Conservation (phyloP, 2,113 vertebrate genomes). For the Pluvialis apricaria region DNA sequence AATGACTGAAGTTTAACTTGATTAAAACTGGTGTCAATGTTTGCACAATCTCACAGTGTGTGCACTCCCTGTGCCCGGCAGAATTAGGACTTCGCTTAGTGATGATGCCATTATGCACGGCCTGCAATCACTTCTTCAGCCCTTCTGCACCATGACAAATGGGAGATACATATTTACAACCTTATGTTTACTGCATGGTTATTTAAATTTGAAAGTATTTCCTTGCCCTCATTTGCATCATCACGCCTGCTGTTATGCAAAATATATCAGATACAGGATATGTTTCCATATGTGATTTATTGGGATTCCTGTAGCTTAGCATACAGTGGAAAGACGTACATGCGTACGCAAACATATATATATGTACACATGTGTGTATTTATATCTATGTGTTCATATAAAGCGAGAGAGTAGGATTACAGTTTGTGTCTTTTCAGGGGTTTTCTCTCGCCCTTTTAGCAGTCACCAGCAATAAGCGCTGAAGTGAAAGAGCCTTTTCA, state of each 20-base stretch:
- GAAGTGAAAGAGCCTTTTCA: too few relatives aligned
- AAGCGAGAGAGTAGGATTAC: not conserved
- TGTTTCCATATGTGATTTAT: not conserved
- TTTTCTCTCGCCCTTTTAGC: too few relatives aligned
- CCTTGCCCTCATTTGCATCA: not conserved
- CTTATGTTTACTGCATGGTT: not conserved
- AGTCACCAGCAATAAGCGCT: too few relatives aligned
- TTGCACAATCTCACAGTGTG: not conserved
- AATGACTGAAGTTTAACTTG: not conserved
- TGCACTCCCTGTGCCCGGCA: fast-evolving
- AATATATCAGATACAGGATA: not conserved
- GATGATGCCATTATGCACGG: fast-evolving
- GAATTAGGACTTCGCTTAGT: not conserved
- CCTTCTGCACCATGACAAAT: not conserved
- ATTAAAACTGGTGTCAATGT: not conserved
- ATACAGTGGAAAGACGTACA: not conserved
- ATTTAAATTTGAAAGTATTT: not conserved
- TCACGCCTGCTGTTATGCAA: too few relatives aligned
- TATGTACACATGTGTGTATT: fast-evolving
- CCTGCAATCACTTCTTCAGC: not conserved
- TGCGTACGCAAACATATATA: not conserved
- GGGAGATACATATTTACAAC: not conserved
- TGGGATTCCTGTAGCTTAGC: not conserved
- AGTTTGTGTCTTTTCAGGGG: too few relatives aligned
- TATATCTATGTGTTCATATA: fast-evolving